These are phyloP conservation scores for Acanthaster planci DNA, from an alignment of 35 echinoderm and acorn worm species.

Conservation along the genomic window DNA sequence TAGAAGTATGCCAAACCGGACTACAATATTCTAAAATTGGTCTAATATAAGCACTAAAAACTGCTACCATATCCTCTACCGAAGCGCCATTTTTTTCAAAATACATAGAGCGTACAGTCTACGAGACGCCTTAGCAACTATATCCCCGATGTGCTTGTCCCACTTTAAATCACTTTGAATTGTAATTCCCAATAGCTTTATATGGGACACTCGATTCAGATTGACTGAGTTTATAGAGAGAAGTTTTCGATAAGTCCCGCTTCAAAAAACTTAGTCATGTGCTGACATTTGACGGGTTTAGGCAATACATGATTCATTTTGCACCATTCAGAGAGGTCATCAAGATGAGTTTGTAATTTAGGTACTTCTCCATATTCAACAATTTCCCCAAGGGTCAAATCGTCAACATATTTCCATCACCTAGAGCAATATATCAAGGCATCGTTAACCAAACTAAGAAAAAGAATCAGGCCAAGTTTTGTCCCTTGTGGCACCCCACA, in stretches of 20 bases:
- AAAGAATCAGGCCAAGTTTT: background rate
- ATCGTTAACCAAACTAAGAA: slow-evolving; percentile 17
- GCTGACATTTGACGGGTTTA: background rate
- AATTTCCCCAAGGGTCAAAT: background rate
- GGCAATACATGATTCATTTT: slow-evolving; percentile 6
- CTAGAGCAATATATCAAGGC: background rate
- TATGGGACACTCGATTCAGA: background rate
- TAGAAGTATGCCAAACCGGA: too few species aligned
- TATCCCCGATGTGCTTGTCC: background rate
- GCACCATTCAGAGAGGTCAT: background rate
- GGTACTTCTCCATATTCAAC: background rate
- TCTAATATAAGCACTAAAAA: too few species aligned
- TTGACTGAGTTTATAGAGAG: too few species aligned
- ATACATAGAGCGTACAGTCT: background rate
- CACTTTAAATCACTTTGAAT: too few species aligned
- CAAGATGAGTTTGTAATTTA: background rate
- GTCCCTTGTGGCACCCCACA: slow-evolving; percentile 34
- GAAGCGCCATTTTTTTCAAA: slow-evolving; percentile 5
- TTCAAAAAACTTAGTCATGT: background rate
- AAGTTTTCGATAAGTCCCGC: background rate
- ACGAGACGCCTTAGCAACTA: slow-evolving; percentile 4
- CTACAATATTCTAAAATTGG: too few species aligned
- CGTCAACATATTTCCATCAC: slow-evolving; percentile 34
- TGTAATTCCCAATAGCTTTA: slow-evolving; percentile 3
- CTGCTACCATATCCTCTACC: too few species aligned